These are phyloP conservation scores for Takifugu ocellatus DNA, from an alignment of 2,797 vertebrate genomes.

Conservation along the genomic window DNA sequence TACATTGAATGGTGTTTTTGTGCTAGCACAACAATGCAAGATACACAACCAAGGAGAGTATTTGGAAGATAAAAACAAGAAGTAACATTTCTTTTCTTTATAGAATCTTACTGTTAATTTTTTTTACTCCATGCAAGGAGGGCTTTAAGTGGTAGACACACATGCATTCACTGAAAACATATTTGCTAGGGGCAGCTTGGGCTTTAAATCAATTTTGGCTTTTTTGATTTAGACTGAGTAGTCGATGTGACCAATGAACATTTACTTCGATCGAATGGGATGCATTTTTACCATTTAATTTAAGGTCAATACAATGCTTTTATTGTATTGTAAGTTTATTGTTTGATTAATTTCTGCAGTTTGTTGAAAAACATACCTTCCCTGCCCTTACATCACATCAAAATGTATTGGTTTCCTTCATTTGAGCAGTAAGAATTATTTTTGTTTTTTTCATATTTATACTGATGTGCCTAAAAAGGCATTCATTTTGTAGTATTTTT, in stretches of 20 bases:
- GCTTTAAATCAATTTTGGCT: slow-evolving; percentile 42
- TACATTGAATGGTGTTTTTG: slow-evolving; percentile 12
- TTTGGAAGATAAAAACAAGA: slow-evolving; percentile 23
- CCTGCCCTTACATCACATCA: slow-evolving; percentile 52
- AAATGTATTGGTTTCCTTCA: slow-evolving; percentile 68
- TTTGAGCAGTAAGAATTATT: slow-evolving; percentile 72
- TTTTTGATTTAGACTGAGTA: slow-evolving; percentile 41
- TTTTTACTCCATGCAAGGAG: too few species aligned
- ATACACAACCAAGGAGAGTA: slow-evolving; percentile 59
- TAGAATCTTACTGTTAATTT: too few species aligned
- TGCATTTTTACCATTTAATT: slow-evolving; percentile 43
- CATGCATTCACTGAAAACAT: not conserved
- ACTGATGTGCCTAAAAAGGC: slow-evolving; percentile 58
- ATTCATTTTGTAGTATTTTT: slow-evolving; percentile 84
- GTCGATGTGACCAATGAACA: slow-evolving; percentile 26
- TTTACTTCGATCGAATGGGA: slow-evolving; percentile 43
- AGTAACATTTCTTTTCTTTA: too few species aligned
- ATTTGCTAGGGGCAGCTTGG: slow-evolving; percentile 61
- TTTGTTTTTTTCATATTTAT: slow-evolving; percentile 73
- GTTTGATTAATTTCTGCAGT: slow-evolving; percentile 60
- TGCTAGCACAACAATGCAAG: slow-evolving; percentile 40
- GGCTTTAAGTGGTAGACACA: not conserved
- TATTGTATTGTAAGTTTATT: slow-evolving; percentile 39
- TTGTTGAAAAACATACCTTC: slow-evolving; percentile 68
- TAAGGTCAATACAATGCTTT: slow-evolving; percentile 41